Evolutionary conservation across 2,113 vertebrate genomes (phyloP), one percentile per base, ranked within the genome.

Genomic region (Geococcyx californianus): DNA sequence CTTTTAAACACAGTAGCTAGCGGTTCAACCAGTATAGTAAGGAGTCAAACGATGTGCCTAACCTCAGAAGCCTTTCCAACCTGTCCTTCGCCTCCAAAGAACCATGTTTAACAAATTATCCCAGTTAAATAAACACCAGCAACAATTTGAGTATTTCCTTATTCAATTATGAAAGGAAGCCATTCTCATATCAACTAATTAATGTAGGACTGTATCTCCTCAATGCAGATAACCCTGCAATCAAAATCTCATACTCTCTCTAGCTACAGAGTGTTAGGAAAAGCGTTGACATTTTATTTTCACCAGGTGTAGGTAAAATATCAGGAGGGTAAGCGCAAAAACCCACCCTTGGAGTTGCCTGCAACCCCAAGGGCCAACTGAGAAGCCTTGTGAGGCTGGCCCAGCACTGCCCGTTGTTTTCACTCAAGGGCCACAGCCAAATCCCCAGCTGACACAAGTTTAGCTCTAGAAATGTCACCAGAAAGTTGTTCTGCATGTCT

Each of bases 401-500:
- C 76, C 56, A 28, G 52, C 5, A 0, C 79, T 86, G 77, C 16
- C 40, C 1, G 0, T 55, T 93, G 83, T 87, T 95, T 86, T 91
- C 85, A 45, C 51, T 76, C 40, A 3, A 42, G 49, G 49, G 64
- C 75, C 40, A 23, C 47, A 31, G 64, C 59, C 1, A 3, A 79
- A 85, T 69, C 70, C 63, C 54, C 17, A 6, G 19, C 80, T 93
- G 88, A 94, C 87, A 74, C 59, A n/a, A 83, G 49, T 75, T 80
- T 76, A 90, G 67, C 77, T 52, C 86, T 28, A 90, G 83, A 88
- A 91, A 81, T 93, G 92, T 95, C 42, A 45, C 91, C 97, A 94
- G 92, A 95, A 96, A 86, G 51, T 93, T 89, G 49, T 54, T 92
- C 92, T 69, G 69, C n/a, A 38, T 0, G 4, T 34, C 81, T 89